Conservation (phyloP, 2,888 invertebrate genomes). For the Aspidapion aeneum region DNA sequence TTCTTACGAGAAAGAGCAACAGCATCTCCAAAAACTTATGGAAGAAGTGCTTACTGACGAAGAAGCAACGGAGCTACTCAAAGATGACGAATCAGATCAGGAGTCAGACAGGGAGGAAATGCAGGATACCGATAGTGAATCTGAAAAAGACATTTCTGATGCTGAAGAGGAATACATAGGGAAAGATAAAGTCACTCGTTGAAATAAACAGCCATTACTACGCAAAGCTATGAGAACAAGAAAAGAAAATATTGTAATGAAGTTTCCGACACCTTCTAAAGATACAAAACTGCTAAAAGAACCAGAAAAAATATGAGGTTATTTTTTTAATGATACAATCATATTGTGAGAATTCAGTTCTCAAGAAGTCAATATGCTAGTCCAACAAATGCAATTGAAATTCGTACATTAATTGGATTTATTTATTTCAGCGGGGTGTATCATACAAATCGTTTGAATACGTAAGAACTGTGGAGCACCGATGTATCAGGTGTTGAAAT, state of each 20-base stretch:
- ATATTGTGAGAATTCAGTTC: neutral
- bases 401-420: slow-evolving; percentile 1
- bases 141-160: slow-evolving; percentile 13
- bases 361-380: neutral
- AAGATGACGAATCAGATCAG: slow-evolving; percentile 19
- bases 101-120: slow-evolving; percentile 3
- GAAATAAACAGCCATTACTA: neutral
- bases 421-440: neutral
- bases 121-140: slow-evolving; percentile 10
- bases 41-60: slow-evolving; percentile 3
- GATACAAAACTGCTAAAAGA: slow-evolving; percentile 5
- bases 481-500: slow-evolving; percentile 4
- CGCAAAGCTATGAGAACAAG: neutral
- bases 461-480: too few species aligned
- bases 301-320: neutral
- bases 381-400: neutral
- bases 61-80: slow-evolving; percentile 3
- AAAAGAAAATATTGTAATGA: neutral
- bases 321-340: slow-evolving; percentile 1
- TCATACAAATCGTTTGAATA: slow-evolving; percentile 2
- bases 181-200: neutral
- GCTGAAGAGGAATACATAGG: neutral
- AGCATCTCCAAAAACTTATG: slow-evolving; percentile 17
- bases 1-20: neutral
- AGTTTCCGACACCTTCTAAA: neutral